Evolutionary conservation across 2,113 vertebrate species (phyloP), one percentile per base, ranked within the genome.

Genomic region (Myotis yumanensis): DNA sequence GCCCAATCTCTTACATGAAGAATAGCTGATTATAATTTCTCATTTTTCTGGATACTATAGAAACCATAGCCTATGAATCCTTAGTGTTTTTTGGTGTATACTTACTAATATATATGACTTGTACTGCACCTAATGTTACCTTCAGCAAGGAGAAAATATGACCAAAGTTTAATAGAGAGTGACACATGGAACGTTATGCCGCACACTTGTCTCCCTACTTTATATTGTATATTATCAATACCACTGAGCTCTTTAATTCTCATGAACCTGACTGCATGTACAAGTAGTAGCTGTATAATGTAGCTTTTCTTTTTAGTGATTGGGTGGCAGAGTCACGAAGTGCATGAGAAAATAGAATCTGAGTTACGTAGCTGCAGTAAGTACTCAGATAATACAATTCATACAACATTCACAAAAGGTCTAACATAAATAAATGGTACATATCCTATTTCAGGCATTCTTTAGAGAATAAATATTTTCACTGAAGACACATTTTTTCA

Each of bases 271-370:
- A 93, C 40, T 75, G 30, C 68, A 73, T 86, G 30, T 81, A 35
- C 12, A 90, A 90, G 32, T 84, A 62, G 7, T 48, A 71, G 37
- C 57, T 93, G 35, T 73, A 40, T 68, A 46, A 64, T 85, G 18
- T 85, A 97, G 66, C 77, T 95, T 96, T 89, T 32, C 30, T 75
- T 96, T 96, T 95, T 76, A 84, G 79, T 95, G 86, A 86, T 8
- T 94, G 54, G 96, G 14, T 66, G 3, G 40, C 51, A 95, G n/a
- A 92, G 88, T 92, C 62, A 73, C 84, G 64, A 96, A 95, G 95
- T 46, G 46, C 30, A 51, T 93, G n/a, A 35, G 35, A 40, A 79
- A 94, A 95, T 69, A 94, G 87, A 92, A 68, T 91, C 51, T 68
- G 57, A 93, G 51, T 89, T 92, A 94, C 3, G 9, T 79, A 90